Percentiles rank a stretch among this genome's conserved stretches.
These are phyloP conservation scores for Asobara japonica DNA, from an alignment of 1,140 invertebrate genomes.

Conservation along the genomic window DNA sequence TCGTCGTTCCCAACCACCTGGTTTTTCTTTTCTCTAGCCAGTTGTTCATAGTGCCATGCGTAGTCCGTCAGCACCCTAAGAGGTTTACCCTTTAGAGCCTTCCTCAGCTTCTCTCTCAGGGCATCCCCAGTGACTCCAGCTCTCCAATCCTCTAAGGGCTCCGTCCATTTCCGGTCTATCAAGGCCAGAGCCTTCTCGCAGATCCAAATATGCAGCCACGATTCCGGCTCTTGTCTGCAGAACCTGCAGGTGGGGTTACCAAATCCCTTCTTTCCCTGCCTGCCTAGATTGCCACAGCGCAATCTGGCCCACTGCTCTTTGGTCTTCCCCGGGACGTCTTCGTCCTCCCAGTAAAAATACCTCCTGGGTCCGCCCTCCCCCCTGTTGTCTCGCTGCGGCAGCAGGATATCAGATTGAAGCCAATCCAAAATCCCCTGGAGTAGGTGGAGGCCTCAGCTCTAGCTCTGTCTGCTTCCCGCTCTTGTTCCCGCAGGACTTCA, in stretches of 20 bases:
- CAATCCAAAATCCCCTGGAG: background rate
- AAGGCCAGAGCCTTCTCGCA: background rate
- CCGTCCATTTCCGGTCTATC: background rate
- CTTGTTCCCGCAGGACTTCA: background rate
- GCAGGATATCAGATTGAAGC: background rate
- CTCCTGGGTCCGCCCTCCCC: too few relatives aligned
- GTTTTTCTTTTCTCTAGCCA: background rate
- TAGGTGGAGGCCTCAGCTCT: background rate
- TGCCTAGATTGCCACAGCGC: background rate
- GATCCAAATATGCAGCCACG: background rate
- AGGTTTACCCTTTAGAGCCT: background rate
- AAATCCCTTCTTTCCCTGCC: background rate
- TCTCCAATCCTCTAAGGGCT: background rate
- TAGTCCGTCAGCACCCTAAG: background rate
- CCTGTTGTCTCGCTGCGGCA: background rate
- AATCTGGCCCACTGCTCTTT: background rate
- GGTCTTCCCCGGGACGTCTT: background rate
- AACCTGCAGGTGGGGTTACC: background rate
- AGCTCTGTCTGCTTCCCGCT: background rate
- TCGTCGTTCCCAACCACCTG: too few relatives aligned
- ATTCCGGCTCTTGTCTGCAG: background rate
- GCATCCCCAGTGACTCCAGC: background rate
- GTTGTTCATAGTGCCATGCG: background rate
- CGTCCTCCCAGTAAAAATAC: background rate
- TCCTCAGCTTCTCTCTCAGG: background rate